Evolutionary conservation across 2,113 vertebrate species (phyloP).

Genomic region (Aythya baeri): DNA sequence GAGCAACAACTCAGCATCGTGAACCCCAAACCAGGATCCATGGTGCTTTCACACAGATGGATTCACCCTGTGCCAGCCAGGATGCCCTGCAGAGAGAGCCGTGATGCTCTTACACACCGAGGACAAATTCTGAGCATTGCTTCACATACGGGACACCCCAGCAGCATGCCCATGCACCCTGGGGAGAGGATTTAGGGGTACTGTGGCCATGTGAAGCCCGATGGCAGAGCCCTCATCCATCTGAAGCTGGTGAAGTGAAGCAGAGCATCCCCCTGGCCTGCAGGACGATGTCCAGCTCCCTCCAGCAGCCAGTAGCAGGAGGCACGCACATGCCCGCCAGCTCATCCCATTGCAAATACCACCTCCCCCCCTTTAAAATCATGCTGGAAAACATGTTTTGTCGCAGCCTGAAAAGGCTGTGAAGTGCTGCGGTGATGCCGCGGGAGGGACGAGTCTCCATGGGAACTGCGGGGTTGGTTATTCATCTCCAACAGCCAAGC

Average conservation of each 20-base stretch:
- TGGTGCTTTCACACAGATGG: accelerated
- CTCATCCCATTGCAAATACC: not conserved
- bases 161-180: no score
- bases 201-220: accelerated
- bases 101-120: not conserved
- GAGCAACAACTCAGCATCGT: not conserved
- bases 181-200: not conserved
- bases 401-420: not conserved
- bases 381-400: not conserved
- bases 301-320: not conserved
- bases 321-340: not conserved
- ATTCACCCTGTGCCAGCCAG: not conserved
- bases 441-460: not conserved
- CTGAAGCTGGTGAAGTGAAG: no score
- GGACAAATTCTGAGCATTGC: not conserved
- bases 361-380: not conserved
- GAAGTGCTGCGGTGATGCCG: not conserved
- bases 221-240: not conserved
- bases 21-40: not conserved
- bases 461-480: not conserved
- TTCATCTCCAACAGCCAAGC: not conserved
- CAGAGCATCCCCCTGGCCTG: accelerated
- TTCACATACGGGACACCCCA: accelerated
- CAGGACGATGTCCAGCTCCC: not conserved
- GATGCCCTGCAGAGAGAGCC: accelerated